These are phyloP conservation scores for Drosophila peninsularis DNA, from an alignment of 2,888 invertebrate species.

Conservation along the genomic window DNA sequence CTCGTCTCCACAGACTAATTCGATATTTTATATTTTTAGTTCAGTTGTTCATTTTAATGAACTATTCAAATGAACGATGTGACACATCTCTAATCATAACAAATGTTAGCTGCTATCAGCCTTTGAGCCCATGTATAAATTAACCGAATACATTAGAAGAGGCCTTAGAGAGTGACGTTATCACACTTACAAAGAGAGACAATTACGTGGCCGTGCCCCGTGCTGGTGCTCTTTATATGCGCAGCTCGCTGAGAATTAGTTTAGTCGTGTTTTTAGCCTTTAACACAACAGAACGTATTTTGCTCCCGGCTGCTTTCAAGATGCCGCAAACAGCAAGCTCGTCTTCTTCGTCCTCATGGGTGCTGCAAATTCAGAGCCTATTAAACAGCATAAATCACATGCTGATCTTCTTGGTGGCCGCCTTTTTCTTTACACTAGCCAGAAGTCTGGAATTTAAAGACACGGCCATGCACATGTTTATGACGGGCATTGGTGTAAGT, in stretches of 20 bases:
- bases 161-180: conserved; percentile 2
- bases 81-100: conserved; percentile 7
- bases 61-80: background rate
- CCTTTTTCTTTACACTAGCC: conserved; percentile 79
- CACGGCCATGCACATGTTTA: conserved; percentile 82
- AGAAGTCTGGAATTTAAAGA: conserved; percentile 78
- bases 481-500: conserved; percentile 81
- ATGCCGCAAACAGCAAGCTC: conserved; percentile 47
- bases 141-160: conserved; percentile 20
- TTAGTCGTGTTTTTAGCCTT: conserved; percentile 33
- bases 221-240: conserved; percentile 15
- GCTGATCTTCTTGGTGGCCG: conserved; percentile 79
- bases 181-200: conserved; percentile 6
- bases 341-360: conserved; percentile 44
- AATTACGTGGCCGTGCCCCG: conserved; percentile 40
- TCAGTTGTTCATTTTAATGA: background rate
- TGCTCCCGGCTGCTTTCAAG: conserved; percentile 5
- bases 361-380: conserved; percentile 74
- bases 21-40: too few species aligned
- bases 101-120: conserved; percentile 8
- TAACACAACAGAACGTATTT: conserved; percentile 1
- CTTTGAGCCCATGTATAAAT: conserved; percentile 2
- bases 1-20: too few species aligned
- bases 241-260: conserved; percentile 1
- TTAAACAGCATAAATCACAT: conserved; percentile 83